phyloP scores from a whole-genome alignment of 2,113 vertebrate genomes.

The Stictonetta naevosa region DNA sequence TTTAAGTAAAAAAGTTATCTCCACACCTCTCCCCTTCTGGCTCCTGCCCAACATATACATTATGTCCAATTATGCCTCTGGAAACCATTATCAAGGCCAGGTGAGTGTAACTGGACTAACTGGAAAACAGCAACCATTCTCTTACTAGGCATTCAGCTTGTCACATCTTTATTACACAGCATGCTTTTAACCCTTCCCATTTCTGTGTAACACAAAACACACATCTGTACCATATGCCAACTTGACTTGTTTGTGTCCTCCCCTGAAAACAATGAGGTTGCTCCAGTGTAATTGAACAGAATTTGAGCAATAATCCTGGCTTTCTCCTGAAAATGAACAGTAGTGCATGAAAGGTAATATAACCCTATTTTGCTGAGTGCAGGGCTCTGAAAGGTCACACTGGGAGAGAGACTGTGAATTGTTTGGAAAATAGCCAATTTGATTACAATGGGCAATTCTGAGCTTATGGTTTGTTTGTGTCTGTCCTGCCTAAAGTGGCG shows the following conservation, averaged over 20 bases:
- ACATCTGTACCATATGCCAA: not conserved
- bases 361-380: slow-evolving; percentile 52
- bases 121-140: not conserved
- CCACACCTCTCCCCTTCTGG: accelerated
- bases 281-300: slow-evolving; percentile 28
- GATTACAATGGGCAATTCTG: slow-evolving; percentile 62
- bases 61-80: not conserved
- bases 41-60: not conserved
- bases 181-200: not conserved
- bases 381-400: slow-evolving; percentile 59
- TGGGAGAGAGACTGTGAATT: slow-evolving; percentile 46
- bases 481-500: slow-evolving; percentile 44
- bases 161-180: not conserved
- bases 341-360: slow-evolving; percentile 48
- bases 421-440: slow-evolving; percentile 71
- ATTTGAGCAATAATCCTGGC: slow-evolving; percentile 51
- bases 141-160: not conserved
- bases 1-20: not conserved
- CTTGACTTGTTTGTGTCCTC: not conserved
- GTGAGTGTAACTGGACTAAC: not conserved
- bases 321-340: slow-evolving; percentile 54
- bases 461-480: slow-evolving; percentile 43
- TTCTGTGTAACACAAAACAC: not conserved
- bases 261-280: slow-evolving; percentile 21
- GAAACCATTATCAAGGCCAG: not conserved